phyloP scores from a whole-genome alignment of 2,797 vertebrate species.

The Steatocranus sp. region DNA sequence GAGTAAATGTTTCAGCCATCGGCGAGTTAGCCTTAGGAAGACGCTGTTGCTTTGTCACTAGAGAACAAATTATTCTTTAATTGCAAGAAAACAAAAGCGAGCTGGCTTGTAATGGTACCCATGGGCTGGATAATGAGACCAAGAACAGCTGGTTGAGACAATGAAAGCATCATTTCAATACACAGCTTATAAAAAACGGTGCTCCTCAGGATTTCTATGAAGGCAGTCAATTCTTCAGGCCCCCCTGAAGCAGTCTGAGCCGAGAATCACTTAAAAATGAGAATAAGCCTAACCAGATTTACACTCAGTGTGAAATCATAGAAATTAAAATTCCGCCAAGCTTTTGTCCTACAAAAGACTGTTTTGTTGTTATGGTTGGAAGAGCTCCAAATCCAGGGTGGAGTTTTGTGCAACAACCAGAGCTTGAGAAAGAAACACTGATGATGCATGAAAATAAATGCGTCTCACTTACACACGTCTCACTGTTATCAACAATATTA shows the following conservation, averaged over 20 bases:
- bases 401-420: constrained; percentile 23
- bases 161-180: constrained; percentile 60
- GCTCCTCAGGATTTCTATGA: constrained; percentile 38
- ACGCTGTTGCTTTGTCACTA: neutral
- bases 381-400: constrained; percentile 12
- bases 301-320: constrained; percentile 24
- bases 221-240: constrained; percentile 36
- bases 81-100: constrained; percentile 55
- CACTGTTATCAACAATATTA: constrained; percentile 26
- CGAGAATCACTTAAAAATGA: constrained; percentile 30
- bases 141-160: constrained; percentile 18
- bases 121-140: constrained; percentile 37
- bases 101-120: constrained; percentile 28
- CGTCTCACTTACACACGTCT: constrained; percentile 23
- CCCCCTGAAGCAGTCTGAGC: constrained; percentile 20
- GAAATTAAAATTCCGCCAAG: constrained; percentile 41
- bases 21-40: neutral
- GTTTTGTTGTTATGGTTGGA: neutral
- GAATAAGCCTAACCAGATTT: constrained; percentile 36
- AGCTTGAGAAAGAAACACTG: constrained; percentile 21
- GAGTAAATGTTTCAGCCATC: neutral
- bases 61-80: constrained; percentile 61
- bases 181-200: constrained; percentile 52
- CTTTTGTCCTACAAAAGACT: constrained; percentile 17
- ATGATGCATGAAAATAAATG: constrained; percentile 41